phyloP scores from a whole-genome alignment of 2,888 invertebrate genomes.

The Euplagia quadripunctaria region DNA sequence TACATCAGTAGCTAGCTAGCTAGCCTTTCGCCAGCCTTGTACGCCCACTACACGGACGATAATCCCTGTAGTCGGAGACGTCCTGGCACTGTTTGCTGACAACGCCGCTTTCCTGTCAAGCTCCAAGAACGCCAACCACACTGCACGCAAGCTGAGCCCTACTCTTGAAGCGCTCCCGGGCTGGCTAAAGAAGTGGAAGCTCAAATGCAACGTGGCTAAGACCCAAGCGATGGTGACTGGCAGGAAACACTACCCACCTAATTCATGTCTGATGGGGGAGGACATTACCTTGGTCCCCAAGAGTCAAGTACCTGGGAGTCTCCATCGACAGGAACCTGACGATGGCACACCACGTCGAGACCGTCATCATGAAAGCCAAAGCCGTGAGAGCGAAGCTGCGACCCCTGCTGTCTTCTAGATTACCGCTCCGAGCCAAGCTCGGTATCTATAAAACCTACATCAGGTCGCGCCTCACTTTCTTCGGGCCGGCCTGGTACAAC shows the following conservation, averaged over 20 bases:
- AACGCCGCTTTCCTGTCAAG: neutral
- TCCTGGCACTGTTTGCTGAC: neutral
- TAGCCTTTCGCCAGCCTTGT: neutral
- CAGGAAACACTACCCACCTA: neutral
- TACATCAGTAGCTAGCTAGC: neutral
- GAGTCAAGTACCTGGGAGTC: no score
- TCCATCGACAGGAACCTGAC: no score
- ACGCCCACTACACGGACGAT: neutral
- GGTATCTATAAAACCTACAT: neutral
- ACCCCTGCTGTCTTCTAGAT: neutral
- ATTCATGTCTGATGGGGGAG: neutral
- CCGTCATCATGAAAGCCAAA: no score
- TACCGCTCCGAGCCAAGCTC: neutral
- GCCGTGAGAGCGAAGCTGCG: neutral
- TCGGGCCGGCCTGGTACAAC: no score
- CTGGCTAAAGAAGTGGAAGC: neutral
- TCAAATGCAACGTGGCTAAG: neutral
- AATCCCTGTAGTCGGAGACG: neutral
- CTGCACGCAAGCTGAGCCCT: neutral
- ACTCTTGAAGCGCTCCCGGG: neutral
- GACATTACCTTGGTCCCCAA: neutral
- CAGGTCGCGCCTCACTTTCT: no score
- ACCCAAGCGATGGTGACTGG: neutral
- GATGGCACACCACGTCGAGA: no score
- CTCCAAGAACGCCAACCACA: neutral